Evolutionary conservation across 1,140 invertebrate genomes (phyloP).

Genomic region (Eciton burchellii): DNA sequence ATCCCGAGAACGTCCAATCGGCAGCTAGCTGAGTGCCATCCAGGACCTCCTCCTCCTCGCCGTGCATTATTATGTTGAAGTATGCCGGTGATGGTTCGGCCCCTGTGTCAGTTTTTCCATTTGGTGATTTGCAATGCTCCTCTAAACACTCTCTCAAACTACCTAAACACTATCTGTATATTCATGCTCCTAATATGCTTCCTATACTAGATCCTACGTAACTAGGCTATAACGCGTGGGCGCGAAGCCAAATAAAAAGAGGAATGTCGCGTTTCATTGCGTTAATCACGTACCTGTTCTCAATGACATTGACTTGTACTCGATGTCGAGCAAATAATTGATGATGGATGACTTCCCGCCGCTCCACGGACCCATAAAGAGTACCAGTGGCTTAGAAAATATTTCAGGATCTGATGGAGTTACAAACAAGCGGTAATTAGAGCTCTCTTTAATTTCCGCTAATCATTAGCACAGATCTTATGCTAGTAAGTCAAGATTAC

Average conservation of each 20-base stretch:
- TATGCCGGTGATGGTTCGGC: slow-evolving; percentile 97
- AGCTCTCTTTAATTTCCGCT: neutral
- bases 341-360: slow-evolving; percentile 97
- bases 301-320: slow-evolving; percentile 92
- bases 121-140: slow-evolving; percentile 75
- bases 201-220: slow-evolving; percentile 51
- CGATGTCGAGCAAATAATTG: slow-evolving; percentile 95
- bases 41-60: slow-evolving; percentile 92
- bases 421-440: neutral
- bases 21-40: slow-evolving; percentile 97
- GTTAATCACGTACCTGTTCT: slow-evolving; percentile 90
- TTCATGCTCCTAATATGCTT: slow-evolving; percentile 68
- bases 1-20: slow-evolving; percentile 96
- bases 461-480: no score
- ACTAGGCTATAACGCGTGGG: slow-evolving; percentile 33
- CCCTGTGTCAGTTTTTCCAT: slow-evolving; percentile 87
- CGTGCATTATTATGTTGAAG: slow-evolving; percentile 97
- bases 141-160: slow-evolving; percentile 75
- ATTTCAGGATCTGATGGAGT: slow-evolving; percentile 93
- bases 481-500: neutral
- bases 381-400: slow-evolving; percentile 96
- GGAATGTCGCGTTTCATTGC: slow-evolving; percentile 24
- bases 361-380: slow-evolving; percentile 98
- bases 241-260: slow-evolving; percentile 45
- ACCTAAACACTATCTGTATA: slow-evolving; percentile 75